Percentiles rank a stretch among this genome's conserved stretches.
These are phyloP conservation scores for Monomorium pharaonis DNA, from an alignment of 1,140 invertebrate genomes.

Conservation along the genomic window DNA sequence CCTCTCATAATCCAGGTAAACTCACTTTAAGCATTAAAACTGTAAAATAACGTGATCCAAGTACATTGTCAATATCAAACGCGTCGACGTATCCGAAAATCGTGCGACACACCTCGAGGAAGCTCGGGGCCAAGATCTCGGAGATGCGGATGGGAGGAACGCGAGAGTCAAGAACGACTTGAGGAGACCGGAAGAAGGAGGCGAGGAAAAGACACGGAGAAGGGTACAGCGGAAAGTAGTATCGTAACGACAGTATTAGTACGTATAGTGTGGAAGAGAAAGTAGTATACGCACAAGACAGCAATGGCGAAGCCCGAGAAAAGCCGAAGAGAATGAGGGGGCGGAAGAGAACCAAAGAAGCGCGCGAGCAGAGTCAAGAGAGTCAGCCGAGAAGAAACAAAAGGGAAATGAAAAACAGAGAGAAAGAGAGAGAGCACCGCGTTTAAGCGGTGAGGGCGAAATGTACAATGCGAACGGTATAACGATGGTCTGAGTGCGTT, in stretches of 20 bases:
- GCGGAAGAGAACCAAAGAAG: constrained; percentile 46
- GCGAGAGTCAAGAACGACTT: neutral
- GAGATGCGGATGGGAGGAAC: neutral
- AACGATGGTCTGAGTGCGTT: constrained; percentile 53
- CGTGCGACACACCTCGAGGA: constrained; percentile 16
- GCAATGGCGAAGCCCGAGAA: constrained; percentile 21
- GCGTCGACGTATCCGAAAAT: neutral
- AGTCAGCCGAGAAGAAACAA: constrained; percentile 50
- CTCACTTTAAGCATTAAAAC: neutral
- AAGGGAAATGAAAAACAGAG: constrained; percentile 51
- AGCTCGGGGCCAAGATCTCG: neutral
- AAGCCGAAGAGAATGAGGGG: constrained; percentile 30
- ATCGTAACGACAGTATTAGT: constrained; percentile 46
- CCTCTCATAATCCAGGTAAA: neutral
- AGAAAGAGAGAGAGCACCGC: too few species aligned
- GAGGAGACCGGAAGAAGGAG: neutral
- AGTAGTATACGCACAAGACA: constrained; percentile 39
- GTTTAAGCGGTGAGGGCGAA: constrained; percentile 23
- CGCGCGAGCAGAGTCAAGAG: constrained; percentile 39
- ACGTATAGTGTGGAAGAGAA: constrained; percentile 42
- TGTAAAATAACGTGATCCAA: neutral
- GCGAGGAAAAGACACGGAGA: neutral
- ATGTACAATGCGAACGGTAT: constrained; percentile 67
- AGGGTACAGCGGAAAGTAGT: constrained; percentile 19
- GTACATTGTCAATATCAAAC: neutral